phyloP scores from a whole-genome alignment of 2,797 vertebrate species.

The Phoeniculus purpureus region DNA sequence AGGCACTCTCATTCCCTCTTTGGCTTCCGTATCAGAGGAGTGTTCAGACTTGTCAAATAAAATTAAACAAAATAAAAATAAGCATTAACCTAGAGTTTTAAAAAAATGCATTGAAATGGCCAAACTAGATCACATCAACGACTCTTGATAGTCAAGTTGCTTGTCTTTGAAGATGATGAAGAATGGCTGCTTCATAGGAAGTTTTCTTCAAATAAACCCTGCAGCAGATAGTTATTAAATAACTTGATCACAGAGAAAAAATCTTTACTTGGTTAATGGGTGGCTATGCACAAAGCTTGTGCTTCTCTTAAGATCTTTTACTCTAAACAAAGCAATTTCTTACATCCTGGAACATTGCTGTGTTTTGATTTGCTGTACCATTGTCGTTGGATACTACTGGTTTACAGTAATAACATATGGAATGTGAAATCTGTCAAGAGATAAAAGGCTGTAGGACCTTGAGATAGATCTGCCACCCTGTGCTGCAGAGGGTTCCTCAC shows the following conservation, averaged over 20 bases:
- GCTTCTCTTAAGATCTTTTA: neutral
- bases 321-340: neutral
- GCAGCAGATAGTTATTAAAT: slow-evolving; percentile 10
- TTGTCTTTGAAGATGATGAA: slow-evolving; percentile 5
- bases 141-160: neutral
- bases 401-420: slow-evolving; percentile 22
- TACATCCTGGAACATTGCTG: neutral
- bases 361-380: neutral
- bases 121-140: neutral
- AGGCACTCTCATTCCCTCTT: neutral
- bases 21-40: neutral
- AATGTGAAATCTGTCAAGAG: slow-evolving; percentile 19
- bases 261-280: neutral
- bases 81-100: neutral
- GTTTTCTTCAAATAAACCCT: slow-evolving; percentile 5
- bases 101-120: neutral
- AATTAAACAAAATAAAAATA: neutral
- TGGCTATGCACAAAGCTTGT: slow-evolving; percentile 10
- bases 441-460: neutral
- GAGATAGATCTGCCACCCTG: neutral
- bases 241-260: neutral
- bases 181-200: neutral
- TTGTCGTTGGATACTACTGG: neutral
- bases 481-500: neutral
- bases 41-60: slow-evolving; percentile 45